Evolutionary conservation across 2,113 vertebrate species (phyloP), one percentile per base, ranked within the genome.

Genomic region (Riparia riparia): DNA sequence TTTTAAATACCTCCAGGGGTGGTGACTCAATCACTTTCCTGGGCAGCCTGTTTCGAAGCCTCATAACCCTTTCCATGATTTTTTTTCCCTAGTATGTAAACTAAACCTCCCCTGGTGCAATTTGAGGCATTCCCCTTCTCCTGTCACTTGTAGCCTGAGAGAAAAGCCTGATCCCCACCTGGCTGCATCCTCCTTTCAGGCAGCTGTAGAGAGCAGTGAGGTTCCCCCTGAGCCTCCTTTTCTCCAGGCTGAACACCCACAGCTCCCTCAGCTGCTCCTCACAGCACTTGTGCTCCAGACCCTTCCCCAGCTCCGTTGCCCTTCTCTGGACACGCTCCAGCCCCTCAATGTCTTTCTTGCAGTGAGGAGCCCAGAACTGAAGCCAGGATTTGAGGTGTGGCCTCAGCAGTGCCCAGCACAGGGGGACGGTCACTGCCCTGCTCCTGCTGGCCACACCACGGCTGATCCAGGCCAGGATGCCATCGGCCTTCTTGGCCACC

Each of bases 161-260:
- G 24, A 45, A 84, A 32, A 65, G 5, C 0, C 3, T 0, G 0
- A 29, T 2, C 3, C 10, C 22, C 17, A 32, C 3, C 32, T 25
- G 15, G 18, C 42, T 42, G 1, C 31, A 7, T 1, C 8, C 21
- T 63, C 37, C 42, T n/a, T 3, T 29, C 42, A 50, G 50, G 64
- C 7, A 77, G 12, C 0, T 24, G 1, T 0, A 56, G 34, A 70
- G 39, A 74, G 15, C 0, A 1, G 4, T 3, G 3, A n/a, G 31
- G 12, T 37, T 2, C 10, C 5, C 47, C 31, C 21, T 28, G 15
- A 78, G 50, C 26, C 26, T 77, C 57, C 64, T 77, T 64, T 32
- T 28, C 64, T 70, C 49, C 64, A 77, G 64, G 15, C 8, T 50
- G 1, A 63, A 8, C 65, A 47, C 12, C n/a, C 47, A 15, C 64